phyloP scores from a whole-genome alignment of 2,113 vertebrate species.

The Garra rufa region DNA sequence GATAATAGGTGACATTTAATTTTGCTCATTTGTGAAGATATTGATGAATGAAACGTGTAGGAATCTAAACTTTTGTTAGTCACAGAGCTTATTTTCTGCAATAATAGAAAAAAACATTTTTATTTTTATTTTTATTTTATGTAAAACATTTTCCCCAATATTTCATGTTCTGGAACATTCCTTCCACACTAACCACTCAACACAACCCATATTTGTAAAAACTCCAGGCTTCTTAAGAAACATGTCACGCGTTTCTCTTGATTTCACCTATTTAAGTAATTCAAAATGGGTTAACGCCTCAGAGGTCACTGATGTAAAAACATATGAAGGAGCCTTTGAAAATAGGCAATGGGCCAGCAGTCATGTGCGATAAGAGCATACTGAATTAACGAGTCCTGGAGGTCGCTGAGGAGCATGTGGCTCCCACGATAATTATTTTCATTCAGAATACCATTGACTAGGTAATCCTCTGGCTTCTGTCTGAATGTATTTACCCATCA shows the following conservation, averaged over 20 bases:
- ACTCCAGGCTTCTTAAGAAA: not conserved
- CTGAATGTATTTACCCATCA: constrained; percentile 39
- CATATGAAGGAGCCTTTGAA: not conserved
- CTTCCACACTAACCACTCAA: not conserved
- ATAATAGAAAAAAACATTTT: too few relatives aligned
- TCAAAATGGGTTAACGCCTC: constrained; percentile 10
- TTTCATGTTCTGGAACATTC: not conserved
- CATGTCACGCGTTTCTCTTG: constrained; percentile 13
- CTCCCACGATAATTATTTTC: constrained; percentile 41
- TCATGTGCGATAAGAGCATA: constrained; percentile 34
- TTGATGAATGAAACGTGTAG: not conserved
- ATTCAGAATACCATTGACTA: constrained; percentile 45
- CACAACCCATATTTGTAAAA: constrained; percentile 20
- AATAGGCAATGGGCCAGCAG: not conserved
- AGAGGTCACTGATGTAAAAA: not conserved
- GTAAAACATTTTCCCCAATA: too few relatives aligned
- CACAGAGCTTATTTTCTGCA: not conserved
- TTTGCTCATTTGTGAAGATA: not conserved
- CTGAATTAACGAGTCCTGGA: constrained; percentile 35
- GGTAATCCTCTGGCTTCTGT: constrained; percentile 36
- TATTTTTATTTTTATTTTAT: too few relatives aligned
- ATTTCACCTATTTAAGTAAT: constrained; percentile 23
- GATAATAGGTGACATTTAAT: not conserved
- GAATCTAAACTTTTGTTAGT: not conserved
- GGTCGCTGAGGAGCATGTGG: constrained; percentile 16